Base-by-base conservation (phyloP, 2,797 vertebrate species). In the Podargus strigoides region DNA sequence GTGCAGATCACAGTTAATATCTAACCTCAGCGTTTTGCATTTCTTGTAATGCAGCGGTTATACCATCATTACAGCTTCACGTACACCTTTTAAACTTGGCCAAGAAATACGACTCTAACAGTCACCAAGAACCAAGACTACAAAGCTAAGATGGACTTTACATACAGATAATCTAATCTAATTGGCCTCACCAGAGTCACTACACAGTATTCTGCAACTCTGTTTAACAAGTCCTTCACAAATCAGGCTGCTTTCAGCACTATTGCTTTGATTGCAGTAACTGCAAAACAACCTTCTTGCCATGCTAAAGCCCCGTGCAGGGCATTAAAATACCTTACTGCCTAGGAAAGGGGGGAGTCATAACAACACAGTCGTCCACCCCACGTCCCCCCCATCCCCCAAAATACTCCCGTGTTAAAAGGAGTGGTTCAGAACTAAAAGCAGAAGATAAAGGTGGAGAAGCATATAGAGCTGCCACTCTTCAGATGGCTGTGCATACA, bases 1-100 rank as follows among this genome's bases (percentile, higher is more conserved):
- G 73, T 32, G 69, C 85, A 58, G 39, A 37, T 27, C 77, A 23
- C 36, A 20, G 93, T 96, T 97, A 95, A 95, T 94, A 81, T 9
- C 87, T 88, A 96, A 94, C 91, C 77, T 39, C 30, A 44, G 88
- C 8, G 3, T 10, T 87, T 19, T 46, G 69, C 42, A 32, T 58
- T 85, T 83, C 78, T 68, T 77, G 80, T 73, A 68, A 58, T 20
- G 58, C 90, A 49, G 52, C 1, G 0, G 42, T 56, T 91, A 28
- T 32, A 32, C 39, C 19, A n/a, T 22, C 82, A n/a, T 59, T 49
- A 69, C 74, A 76, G 59, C 66, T 74, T 79, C 80, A 63, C 30
- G 6, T 52, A 58, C 59, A 18, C 85, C 66, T 72, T 79, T 79
- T 32, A 62, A 84, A 79, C 34, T 32, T 2, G 7, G 41, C 34